These are phyloP conservation scores for Brachionus koreanus DNA, from an alignment of 1,140 invertebrate genomes.

Conservation along the genomic window DNA sequence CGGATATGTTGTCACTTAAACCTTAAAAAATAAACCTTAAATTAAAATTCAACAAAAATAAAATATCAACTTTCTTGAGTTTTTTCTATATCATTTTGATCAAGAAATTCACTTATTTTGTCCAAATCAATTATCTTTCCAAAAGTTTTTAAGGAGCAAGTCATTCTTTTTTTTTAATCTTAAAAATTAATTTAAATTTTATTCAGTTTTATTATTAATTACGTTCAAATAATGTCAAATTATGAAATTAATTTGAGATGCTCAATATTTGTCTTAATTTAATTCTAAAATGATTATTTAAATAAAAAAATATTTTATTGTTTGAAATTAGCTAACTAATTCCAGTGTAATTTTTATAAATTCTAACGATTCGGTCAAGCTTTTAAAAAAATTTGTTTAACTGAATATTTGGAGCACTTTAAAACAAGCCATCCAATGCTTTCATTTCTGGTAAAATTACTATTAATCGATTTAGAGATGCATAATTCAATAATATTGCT, in stretches of 20 bases:
- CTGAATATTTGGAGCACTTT: background rate
- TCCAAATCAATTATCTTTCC: conserved; percentile 30
- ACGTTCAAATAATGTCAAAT: conserved; percentile 6
- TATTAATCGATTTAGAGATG: background rate
- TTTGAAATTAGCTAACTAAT: background rate
- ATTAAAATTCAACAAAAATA: background rate
- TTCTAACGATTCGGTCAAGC: background rate
- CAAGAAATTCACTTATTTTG: background rate
- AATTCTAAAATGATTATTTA: background rate
- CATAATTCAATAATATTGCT: background rate
- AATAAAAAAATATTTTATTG: background rate
- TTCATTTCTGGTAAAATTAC: background rate
- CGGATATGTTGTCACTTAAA: background rate
- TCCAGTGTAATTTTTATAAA: background rate
- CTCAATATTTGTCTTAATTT: background rate
- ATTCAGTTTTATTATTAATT: background rate
- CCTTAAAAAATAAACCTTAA: background rate
- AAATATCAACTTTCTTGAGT: background rate
- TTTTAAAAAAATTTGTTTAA: background rate
- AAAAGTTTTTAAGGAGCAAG: conserved; percentile 28
- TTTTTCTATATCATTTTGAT: background rate
- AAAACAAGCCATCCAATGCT: background rate
- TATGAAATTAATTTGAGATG: background rate
- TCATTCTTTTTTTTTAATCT: background rate
- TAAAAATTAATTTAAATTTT: background rate